phyloP scores from a whole-genome alignment of 1,140 invertebrate species.

The Panonychus citri region DNA sequence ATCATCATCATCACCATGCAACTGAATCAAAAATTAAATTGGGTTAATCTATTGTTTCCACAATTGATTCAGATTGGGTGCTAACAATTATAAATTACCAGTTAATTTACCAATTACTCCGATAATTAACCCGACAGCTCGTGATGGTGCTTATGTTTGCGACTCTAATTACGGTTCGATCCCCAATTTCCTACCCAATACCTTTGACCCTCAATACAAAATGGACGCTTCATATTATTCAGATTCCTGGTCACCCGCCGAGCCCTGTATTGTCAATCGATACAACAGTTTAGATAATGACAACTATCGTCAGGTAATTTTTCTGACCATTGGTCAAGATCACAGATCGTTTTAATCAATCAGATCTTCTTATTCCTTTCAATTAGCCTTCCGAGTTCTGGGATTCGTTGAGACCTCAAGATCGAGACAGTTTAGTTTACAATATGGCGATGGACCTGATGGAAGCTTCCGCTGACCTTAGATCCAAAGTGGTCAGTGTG shows the following conservation, averaged over 20 bases:
- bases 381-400: no score
- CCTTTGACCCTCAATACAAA: conserved; percentile 33
- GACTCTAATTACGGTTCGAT: conserved; percentile 21
- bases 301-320: conserved; percentile 53
- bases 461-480: no score
- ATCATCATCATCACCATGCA: no score
- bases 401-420: no score
- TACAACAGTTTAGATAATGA: conserved; percentile 65
- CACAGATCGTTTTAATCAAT: no score
- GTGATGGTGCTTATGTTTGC: conserved; percentile 45
- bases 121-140: conserved; percentile 46
- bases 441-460: no score
- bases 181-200: conserved; percentile 84
- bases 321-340: no score
- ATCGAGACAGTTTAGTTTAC: no score
- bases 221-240: conserved; percentile 11
- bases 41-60: not conserved
- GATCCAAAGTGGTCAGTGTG: no score
- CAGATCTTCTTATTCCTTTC: no score
- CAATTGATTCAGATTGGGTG: conserved; percentile 33
- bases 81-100: conserved; percentile 74
- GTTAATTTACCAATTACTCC: conserved; percentile 69
- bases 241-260: conserved; percentile 10
- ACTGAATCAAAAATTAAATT: not conserved
- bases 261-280: conserved; percentile 24